These are phyloP conservation scores for Kryphioiulus occultus DNA, from an alignment of 2,888 invertebrate species.

Conservation along the genomic window DNA sequence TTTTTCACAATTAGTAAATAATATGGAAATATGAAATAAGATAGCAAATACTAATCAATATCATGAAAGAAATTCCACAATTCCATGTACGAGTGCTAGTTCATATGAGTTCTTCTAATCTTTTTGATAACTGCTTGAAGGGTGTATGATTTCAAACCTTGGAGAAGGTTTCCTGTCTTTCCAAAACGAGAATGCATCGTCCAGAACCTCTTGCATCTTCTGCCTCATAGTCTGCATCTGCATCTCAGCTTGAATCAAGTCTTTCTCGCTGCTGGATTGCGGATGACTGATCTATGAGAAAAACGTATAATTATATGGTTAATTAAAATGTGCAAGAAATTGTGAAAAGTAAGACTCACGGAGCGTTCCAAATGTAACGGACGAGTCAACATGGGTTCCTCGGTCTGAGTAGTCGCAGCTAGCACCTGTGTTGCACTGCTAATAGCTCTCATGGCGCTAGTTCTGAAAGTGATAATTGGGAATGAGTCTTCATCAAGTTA, in stretches of 20 bases:
- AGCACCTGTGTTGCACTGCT: neutral
- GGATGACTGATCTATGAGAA: slow-evolving; percentile 18
- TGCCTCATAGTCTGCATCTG: slow-evolving; percentile 34
- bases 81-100: too few relatives aligned
- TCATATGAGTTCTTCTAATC: too few relatives aligned
- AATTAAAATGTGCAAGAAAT: neutral
- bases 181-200: slow-evolving; percentile 41
- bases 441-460: neutral
- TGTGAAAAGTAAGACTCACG: neutral
- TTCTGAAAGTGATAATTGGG: neutral
- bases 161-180: slow-evolving; percentile 43
- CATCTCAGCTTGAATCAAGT: slow-evolving; percentile 37
- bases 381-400: neutral
- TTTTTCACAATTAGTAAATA: too few relatives aligned
- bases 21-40: too few relatives aligned
- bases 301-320: neutral
- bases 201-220: slow-evolving; percentile 48
- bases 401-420: neutral
- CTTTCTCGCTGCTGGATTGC: neutral
- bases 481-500: neutral
- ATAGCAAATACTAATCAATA: too few relatives aligned
- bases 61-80: too few relatives aligned
- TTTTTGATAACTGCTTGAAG: too few relatives aligned
- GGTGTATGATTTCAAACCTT: neutral
- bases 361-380: neutral